Evolutionary conservation across 2,888 invertebrate genomes (phyloP).

Genomic region (Dynastes grantii): DNA sequence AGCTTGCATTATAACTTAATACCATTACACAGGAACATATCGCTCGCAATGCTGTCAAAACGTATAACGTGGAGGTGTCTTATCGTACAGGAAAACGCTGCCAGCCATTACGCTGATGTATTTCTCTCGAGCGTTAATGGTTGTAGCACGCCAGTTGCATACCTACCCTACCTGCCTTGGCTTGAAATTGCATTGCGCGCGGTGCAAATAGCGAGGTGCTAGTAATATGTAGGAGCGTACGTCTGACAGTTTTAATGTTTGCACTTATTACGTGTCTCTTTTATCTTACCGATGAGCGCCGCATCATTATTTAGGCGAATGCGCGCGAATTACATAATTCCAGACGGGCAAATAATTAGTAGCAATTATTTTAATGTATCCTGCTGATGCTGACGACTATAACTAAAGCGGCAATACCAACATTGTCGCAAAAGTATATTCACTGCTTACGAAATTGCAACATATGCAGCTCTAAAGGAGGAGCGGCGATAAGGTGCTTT

Average conservation of each 20-base stretch:
- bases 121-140: conserved; percentile 2
- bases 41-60: conserved; percentile 18
- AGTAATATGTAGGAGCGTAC: not conserved
- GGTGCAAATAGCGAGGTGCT: not conserved
- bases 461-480: too few relatives aligned
- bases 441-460: too few relatives aligned
- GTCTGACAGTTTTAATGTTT: conserved; percentile 1
- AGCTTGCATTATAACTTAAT: conserved; percentile 20
- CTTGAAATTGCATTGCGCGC: conserved; percentile 11
- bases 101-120: conserved; percentile 30
- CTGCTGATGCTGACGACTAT: too few relatives aligned
- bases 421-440: too few relatives aligned
- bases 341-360: too few relatives aligned
- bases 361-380: too few relatives aligned
- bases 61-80: conserved; percentile 20
- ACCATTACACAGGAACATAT: not conserved
- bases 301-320: conserved; percentile 2
- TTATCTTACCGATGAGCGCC: not conserved
- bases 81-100: conserved; percentile 18
- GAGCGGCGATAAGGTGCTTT: too few relatives aligned
- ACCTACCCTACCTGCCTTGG: not conserved
- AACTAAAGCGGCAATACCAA: too few relatives aligned
- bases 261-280: not conserved
- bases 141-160: conserved; percentile 21
- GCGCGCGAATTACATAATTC: too few relatives aligned